Evolutionary conservation across 2,797 vertebrate genomes (phyloP).

Genomic region (Ammospiza maritima): DNA sequence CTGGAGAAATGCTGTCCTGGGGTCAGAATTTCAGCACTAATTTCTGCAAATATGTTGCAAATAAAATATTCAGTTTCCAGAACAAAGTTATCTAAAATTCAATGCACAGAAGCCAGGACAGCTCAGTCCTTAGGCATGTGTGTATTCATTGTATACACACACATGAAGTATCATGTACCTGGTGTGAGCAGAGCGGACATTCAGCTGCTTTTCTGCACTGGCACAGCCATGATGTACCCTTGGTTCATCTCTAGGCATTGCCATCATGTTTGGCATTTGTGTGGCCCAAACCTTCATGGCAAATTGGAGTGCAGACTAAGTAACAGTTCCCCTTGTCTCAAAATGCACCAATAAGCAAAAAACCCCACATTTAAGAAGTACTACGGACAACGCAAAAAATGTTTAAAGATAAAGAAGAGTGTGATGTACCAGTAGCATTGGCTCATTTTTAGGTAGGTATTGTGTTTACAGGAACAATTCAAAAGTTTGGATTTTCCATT

Average conservation of each 20-base stretch:
- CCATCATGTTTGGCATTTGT: not conserved
- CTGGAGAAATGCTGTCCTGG: not conserved
- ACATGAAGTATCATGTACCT: not conserved
- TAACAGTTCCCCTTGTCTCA: not conserved
- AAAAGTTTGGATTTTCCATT: not conserved
- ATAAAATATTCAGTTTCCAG: not conserved
- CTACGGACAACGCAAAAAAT: not conserved
- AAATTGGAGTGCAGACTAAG: not conserved
- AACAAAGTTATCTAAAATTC: not conserved
- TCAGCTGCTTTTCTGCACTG: not conserved
- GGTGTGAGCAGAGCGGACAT: not conserved
- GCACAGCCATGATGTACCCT: not conserved
- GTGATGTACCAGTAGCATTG: not conserved
- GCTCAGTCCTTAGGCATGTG: not conserved
- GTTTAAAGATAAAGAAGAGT: not conserved
- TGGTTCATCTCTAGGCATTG: not conserved
- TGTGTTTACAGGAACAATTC: not conserved
- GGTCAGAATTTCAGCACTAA: not conserved
- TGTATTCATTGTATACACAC: not conserved
- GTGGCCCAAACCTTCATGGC: not conserved
- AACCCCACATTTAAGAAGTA: not conserved
- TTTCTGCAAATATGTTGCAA: not conserved
- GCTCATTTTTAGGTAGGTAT: not conserved
- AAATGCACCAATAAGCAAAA: not conserved
- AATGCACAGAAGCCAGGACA: not conserved